phyloP scores from a whole-genome alignment of 2,888 invertebrate species.

The Dromius quadrimaculatus region DNA sequence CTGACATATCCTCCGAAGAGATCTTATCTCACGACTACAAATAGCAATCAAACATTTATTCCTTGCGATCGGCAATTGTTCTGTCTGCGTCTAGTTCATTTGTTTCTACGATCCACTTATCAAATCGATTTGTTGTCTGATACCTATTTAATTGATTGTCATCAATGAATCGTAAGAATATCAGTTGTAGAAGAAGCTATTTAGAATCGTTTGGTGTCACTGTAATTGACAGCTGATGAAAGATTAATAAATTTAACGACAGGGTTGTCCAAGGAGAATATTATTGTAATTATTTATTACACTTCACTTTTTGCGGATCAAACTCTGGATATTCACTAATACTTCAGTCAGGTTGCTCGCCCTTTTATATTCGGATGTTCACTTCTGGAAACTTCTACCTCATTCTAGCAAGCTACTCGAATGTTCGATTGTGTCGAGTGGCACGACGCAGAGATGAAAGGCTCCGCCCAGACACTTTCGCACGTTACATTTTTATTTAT shows the following conservation, averaged over 20 bases:
- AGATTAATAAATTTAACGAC: neutral
- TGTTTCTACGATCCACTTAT: neutral
- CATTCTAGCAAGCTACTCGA: no score
- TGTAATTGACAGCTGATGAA: slow-evolving; percentile 35
- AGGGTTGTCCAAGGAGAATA: neutral
- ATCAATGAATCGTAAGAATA: slow-evolving; percentile 3
- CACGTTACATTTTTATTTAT: no score
- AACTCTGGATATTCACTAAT: no score
- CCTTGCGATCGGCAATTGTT: slow-evolving; percentile 20
- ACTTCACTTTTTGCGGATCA: no score
- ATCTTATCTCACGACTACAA: neutral
- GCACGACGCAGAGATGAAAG: no score
- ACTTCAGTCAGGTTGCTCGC: no score
- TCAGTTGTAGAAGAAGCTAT: neutral
- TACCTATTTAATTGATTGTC: slow-evolving; percentile 20
- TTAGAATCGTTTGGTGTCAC: slow-evolving; percentile 22
- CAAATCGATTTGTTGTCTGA: slow-evolving; percentile 6
- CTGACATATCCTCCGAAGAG: neutral
- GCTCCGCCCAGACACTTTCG: no score
- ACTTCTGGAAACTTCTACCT: no score
- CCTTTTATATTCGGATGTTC: no score
- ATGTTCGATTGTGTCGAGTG: no score
- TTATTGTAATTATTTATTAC: no score
- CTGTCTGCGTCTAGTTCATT: neutral
- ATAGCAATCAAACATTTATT: neutral